phyloP scores from a whole-genome alignment of 2,113 vertebrate genomes.

The Mormyrus lacerda region DNA sequence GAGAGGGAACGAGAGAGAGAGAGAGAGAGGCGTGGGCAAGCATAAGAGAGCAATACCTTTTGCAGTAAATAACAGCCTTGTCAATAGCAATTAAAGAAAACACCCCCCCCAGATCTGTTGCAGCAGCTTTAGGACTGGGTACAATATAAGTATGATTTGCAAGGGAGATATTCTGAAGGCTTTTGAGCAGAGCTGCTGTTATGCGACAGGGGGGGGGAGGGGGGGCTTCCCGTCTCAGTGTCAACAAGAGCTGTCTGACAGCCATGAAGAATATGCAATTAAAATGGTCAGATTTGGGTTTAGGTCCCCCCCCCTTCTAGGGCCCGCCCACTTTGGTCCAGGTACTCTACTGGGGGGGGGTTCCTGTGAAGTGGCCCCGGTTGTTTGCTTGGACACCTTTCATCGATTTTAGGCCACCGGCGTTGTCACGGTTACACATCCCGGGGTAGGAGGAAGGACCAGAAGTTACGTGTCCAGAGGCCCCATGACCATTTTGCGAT shows the following conservation, averaged over 20 bases:
- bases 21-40: background rate
- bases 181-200: background rate
- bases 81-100: slow-evolving; percentile 15
- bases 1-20: background rate
- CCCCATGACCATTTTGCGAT: background rate
- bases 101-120: background rate
- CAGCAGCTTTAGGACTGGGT: slow-evolving; percentile 3
- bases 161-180: background rate
- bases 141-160: slow-evolving; percentile 3
- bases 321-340: too few relatives aligned
- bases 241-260: background rate
- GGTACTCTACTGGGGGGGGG: background rate
- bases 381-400: background rate
- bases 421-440: background rate
- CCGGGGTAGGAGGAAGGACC: background rate
- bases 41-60: background rate
- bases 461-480: background rate
- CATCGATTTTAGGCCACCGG: background rate
- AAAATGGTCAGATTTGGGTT: background rate
- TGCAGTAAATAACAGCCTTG: slow-evolving; percentile 17
- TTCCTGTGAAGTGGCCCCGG: background rate
- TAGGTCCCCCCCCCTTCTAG: background rate
- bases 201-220: too few relatives aligned
- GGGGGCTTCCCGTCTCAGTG: background rate
- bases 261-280: background rate